Base-by-base conservation (phyloP, 2,113 vertebrate species). In the Phoenicopterus ruber region DNA sequence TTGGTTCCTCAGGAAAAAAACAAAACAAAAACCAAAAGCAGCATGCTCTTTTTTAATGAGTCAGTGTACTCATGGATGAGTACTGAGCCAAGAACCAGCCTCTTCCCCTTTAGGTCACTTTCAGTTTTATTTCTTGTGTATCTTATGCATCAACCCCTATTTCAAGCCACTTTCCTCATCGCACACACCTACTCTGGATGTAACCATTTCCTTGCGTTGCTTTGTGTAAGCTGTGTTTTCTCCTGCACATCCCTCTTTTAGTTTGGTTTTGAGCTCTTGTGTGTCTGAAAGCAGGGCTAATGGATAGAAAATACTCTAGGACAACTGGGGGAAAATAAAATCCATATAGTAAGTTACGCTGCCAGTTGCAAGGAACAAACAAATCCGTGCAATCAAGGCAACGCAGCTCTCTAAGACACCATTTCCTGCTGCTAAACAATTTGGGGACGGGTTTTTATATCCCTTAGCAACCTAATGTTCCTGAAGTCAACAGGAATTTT, bases 341-440 rank as follows among this genome's bases (percentile, higher is more conserved):
- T 58, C 72, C 32, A 29, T 59, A 21, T 0, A 88, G 54, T 62
- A 82, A 72, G 38, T 59, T 80, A 58, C 22, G 46, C 74, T 95
- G 84, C 88, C 73, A 61, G 44, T 65, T 69, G 66, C 65, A 89
- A 74, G 47, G 80, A 87, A 71, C 72, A 84, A 80, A 84, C 47
- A 67, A 78, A 79, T 76, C 62, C 1, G 0, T 85, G 50, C 54
- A 87, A 20, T 26, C 67, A 70, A 84, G 74, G 63, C 61, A 94
- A 73, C 40, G 42, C 71, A 81, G 70, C 54, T 91, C 85, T 94
- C 52, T 46, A 42, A 84, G 81, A 73, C 0, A 6, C 66, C 47
- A 50, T 47, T 96, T 97, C 93, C 94, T 88, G 66, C 81, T 91
- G 86, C 81, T 87, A 38, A 95, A 92, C 84, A 90, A 80, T 88